phyloP scores from a whole-genome alignment of 1,140 invertebrate species.

The Uloborus diversus region DNA sequence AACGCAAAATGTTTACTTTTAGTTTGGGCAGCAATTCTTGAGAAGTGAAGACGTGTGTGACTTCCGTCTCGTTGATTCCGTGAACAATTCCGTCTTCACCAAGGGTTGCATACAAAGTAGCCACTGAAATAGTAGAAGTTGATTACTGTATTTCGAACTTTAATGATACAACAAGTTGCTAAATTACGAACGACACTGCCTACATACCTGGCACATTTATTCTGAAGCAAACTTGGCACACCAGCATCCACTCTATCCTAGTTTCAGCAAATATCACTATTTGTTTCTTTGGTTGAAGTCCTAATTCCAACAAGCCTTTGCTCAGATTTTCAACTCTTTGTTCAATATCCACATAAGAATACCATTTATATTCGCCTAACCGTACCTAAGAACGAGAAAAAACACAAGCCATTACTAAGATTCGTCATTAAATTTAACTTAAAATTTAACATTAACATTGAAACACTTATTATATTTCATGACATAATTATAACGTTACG shows the following conservation, averaged over 20 bases:
- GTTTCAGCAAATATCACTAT: constrained; percentile 97
- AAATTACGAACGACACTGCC: background rate
- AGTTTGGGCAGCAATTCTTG: constrained; percentile 91
- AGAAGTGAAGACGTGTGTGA: constrained; percentile 71
- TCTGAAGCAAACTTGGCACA: constrained; percentile 74
- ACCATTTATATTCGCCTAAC: constrained; percentile 90
- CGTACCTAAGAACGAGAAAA: constrained; percentile 39
- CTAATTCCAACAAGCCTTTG: constrained; percentile 74
- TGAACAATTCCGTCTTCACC: constrained; percentile 96
- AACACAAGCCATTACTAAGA: too few relatives aligned
- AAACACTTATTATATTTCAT: too few relatives aligned
- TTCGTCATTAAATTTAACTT: too few relatives aligned
- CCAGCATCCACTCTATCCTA: constrained; percentile 95
- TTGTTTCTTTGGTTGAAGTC: constrained; percentile 74
- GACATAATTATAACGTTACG: too few relatives aligned
- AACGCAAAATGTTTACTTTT: constrained; percentile 67
- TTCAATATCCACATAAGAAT: constrained; percentile 83
- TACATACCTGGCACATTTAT: constrained; percentile 61
- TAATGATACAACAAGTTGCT: background rate
- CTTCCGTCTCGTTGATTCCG: constrained; percentile 96
- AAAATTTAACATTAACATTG: too few relatives aligned
- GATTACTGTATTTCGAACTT: background rate
- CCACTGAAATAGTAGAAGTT: constrained; percentile 72
- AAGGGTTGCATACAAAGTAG: constrained; percentile 96
- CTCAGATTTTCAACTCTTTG: constrained; percentile 78